phyloP scores from a whole-genome alignment of 2,888 invertebrate species.

The Lasioglossum vierecki region DNA sequence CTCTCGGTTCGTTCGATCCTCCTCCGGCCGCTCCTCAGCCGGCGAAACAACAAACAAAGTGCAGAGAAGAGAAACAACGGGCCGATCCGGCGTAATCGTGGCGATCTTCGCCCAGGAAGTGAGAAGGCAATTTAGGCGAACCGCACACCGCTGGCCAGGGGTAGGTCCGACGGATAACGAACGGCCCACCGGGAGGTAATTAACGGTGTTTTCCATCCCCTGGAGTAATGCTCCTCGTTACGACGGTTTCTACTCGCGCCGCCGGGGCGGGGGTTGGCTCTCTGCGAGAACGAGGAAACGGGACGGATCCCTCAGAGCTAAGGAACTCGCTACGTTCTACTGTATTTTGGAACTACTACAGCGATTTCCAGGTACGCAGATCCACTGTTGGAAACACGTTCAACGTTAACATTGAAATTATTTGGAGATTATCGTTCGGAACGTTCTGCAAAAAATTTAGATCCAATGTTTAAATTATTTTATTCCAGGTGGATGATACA shows the following conservation, averaged over 20 bases:
- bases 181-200: conserved; percentile 79
- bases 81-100: conserved; percentile 67
- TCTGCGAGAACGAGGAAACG: not conserved
- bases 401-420: not conserved
- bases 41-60: conserved; percentile 77
- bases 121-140: conserved; percentile 81
- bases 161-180: conserved; percentile 79
- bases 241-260: conserved; percentile 74
- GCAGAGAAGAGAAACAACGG: conserved; percentile 55
- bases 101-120: conserved; percentile 76
- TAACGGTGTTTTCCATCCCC: conserved; percentile 81
- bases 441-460: not conserved
- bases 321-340: not conserved
- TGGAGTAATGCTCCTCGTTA: conserved; percentile 83
- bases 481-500: not conserved
- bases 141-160: conserved; percentile 70
- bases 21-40: not conserved
- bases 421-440: not conserved
- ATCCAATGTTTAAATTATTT: not conserved
- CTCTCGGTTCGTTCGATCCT: not conserved
- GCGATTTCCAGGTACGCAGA: not conserved
- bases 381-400: not conserved
- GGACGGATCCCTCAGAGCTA: not conserved
- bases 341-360: not conserved
- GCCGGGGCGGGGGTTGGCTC: conserved; percentile 26